Base-by-base conservation (phyloP, 2,888 invertebrate genomes). In the Drosophila histrio region DNA sequence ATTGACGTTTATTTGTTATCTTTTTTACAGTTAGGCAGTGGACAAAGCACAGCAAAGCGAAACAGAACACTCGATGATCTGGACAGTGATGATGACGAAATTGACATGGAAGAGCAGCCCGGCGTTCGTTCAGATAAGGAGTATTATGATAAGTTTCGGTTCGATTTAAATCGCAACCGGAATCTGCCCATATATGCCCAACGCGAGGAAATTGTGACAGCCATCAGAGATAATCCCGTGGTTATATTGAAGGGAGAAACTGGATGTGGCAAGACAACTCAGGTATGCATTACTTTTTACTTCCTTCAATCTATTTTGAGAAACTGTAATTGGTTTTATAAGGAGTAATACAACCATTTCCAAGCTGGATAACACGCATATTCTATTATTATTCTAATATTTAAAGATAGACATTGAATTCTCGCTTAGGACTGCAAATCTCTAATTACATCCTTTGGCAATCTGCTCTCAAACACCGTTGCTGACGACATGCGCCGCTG, bases 211-310 rank as follows among this genome's bases (percentile, higher is more conserved):
- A 96, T 98, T 56, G 75, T 97, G 2, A 91, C 93, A 2, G 93
- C 94, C 47, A 94, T 98, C 11, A 74, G 72, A 8, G 64, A 87
- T 0, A 85, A 89, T 76, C 94, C 94, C 53, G 96, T 98, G 0
- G 94, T 96, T 0, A 94, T 99, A 9, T 94, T 99, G 41, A 95
- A 97, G 91, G 99, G 99, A 0, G 95, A 96, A 0, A 99, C 99
- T 0, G 99, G 99, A 0, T 98, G 98, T 90, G 99, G 99, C 15
- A 97, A 97, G 91, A 97, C 98, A 0, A 97, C 97, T 0, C 95
- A 95, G 91, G 92, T 91, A 44, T 39, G 58, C 13, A 22, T 2
- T 28, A 13, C 9, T 5, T 2, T n/a, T n/a, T n/a, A n/a, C n/a
- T n/a, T n/a, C n/a, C n/a, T n/a, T n/a, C n/a, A n/a, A n/a, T n/a